Conservation (phyloP, 2,888 invertebrate genomes). For the Drosophila paramelanica region DNA sequence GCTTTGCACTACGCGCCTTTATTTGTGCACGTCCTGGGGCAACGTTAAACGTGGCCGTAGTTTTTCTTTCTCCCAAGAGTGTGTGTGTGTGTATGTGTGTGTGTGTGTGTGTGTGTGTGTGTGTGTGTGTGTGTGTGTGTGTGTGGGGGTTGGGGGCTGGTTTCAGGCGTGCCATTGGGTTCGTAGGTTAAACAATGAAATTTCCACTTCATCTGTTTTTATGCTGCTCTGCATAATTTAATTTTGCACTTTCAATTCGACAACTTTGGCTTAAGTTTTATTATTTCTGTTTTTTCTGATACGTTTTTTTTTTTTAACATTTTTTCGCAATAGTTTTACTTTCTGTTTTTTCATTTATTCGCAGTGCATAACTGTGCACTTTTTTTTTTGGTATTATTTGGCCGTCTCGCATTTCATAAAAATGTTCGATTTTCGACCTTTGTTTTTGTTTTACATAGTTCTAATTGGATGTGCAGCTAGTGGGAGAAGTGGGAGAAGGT, state of each 20-base stretch:
- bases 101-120: not conserved
- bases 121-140: not conserved
- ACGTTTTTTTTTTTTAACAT: conserved; percentile 7
- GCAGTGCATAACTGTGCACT: conserved; percentile 10
- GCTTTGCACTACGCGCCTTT: conserved; percentile 55
- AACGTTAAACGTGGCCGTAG: conserved; percentile 33
- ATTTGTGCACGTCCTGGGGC: conserved; percentile 58
- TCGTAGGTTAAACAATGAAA: conserved; percentile 78
- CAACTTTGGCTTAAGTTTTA: conserved; percentile 44
- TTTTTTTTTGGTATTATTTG: not conserved
- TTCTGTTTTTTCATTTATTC: conserved; percentile 13
- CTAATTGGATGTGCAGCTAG: conserved; percentile 21
- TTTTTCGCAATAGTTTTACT: conserved; percentile 19
- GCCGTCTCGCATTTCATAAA: conserved; percentile 22
- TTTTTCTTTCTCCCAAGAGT: not conserved
- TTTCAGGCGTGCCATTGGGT: conserved; percentile 20
- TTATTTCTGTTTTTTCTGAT: conserved; percentile 22
- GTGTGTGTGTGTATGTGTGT: too few relatives aligned
- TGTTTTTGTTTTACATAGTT: conserved; percentile 21
- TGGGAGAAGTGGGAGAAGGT: conserved; percentile 1
- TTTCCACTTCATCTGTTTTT: conserved; percentile 80
- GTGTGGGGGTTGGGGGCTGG: not conserved
- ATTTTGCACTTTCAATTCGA: conserved; percentile 74
- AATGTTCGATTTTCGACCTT: conserved; percentile 24
- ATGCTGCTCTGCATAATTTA: conserved; percentile 80